Percentiles rank a stretch among this genome's conserved stretches.
Evolutionary conservation across 2,797 vertebrate species (phyloP).

Genomic region (Peromyscus melanophrys): DNA sequence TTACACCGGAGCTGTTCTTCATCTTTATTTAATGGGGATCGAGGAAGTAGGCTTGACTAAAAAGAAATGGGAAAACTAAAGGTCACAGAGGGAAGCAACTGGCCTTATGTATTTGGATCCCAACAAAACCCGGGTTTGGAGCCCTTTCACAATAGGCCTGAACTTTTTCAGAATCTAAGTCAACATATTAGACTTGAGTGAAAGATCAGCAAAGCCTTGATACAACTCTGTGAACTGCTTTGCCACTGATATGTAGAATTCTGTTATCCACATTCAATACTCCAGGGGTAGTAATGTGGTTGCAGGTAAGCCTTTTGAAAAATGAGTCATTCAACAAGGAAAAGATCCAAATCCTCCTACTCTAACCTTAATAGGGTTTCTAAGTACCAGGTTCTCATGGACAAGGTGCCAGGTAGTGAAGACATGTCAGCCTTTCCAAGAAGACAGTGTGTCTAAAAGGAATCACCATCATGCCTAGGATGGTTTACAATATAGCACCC

Average conservation of each 20-base stretch:
- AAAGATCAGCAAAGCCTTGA: background rate
- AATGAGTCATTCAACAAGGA: constrained; percentile 37
- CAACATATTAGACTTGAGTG: constrained; percentile 1
- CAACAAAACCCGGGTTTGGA: background rate
- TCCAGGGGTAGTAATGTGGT: background rate
- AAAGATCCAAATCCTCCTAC: background rate
- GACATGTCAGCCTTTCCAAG: background rate
- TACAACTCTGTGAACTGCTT: background rate
- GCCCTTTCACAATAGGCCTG: background rate
- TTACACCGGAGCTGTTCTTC: background rate
- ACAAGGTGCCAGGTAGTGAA: background rate
- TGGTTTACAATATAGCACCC: background rate
- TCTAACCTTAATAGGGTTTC: background rate
- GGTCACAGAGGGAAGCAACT: background rate
- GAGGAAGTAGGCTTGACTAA: background rate
- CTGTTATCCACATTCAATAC: background rate
- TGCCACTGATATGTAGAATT: constrained; percentile 2
- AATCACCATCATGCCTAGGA: background rate
- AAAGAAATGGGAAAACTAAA: background rate
- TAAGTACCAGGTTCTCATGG: background rate
- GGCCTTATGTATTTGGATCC: background rate
- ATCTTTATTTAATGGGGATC: constrained; percentile 20
- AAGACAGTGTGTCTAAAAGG: background rate
- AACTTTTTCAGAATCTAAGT: background rate
- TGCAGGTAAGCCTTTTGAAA: constrained; percentile 12